Percentiles rank a stretch among this genome's conserved stretches.
These are phyloP conservation scores for Zaprionus lineosus DNA, from an alignment of 2,888 invertebrate genomes.

Conservation along the genomic window DNA sequence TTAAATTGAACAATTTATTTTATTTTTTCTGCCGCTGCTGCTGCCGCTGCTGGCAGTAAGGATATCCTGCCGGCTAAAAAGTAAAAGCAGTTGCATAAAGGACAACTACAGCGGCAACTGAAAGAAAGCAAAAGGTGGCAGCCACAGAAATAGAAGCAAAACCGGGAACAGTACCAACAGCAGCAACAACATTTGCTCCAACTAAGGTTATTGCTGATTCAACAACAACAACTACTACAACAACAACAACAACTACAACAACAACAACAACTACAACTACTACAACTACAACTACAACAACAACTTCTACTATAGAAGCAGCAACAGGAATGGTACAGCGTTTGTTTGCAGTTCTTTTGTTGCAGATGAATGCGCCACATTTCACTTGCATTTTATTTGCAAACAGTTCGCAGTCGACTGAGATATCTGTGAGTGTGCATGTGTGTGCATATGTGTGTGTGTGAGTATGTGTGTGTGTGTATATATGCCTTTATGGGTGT, in stretches of 20 bases:
- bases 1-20: constrained; percentile 73
- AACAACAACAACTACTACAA: constrained; percentile 13
- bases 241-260: constrained; percentile 5
- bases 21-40: constrained; percentile 38
- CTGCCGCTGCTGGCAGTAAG: constrained; percentile 31
- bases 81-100: constrained; percentile 38
- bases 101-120: constrained; percentile 23
- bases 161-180: too few relatives aligned
- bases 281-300: constrained; percentile 10
- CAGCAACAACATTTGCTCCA: constrained; percentile 13
- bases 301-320: too few relatives aligned
- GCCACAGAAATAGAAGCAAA: neutral
- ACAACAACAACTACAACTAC: constrained; percentile 15
- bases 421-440: neutral
- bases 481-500: neutral
- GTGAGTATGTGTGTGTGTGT: neutral
- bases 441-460: neutral
- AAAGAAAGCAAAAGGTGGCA: constrained; percentile 6
- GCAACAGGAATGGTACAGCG: constrained; percentile 62
- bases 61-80: constrained; percentile 52
- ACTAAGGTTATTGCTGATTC: too few relatives aligned
- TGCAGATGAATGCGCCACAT: constrained; percentile 71
- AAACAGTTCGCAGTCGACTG: constrained; percentile 46
- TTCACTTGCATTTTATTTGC: constrained; percentile 73
- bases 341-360: constrained; percentile 66